Evolutionary conservation across 2,888 invertebrate species (phyloP), one percentile per base, ranked within the genome.

Genomic region (Prionchulus punctatus): DNA sequence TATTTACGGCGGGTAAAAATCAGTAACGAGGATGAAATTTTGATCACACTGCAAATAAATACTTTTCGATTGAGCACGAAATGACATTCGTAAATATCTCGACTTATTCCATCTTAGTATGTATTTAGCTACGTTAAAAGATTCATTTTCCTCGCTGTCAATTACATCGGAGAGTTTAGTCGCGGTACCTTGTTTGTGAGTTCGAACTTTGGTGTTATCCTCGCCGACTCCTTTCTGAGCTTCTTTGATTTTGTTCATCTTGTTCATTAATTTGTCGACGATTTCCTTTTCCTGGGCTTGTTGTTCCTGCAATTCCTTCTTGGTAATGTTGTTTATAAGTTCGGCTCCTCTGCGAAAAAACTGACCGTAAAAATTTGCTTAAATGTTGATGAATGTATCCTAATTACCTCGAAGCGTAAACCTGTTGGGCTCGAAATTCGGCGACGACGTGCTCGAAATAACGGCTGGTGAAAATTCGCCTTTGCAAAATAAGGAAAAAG

Each of bases 361-460:
- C 7, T 47, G 7, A 47, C 25, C 12, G 12, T 7, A 47, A 12
- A 15, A 7, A 15, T 47, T 47, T 47, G 4, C 25, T 21, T 15
- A 7, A 7, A 23, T 15, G 4, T 15, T 30, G 25, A 21, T 54
- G 21, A 55, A 23, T 30, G 59, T 58, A 60, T 25, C 21, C 36
- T 27, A 60, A 58, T 60, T 73, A 84, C 85, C 88, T 82, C 2
- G 92, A 92, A 1, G 94, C 90, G 36, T 98, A 78, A 60, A 89
- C 83, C 28, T 89, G 85, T 70, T 92, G 91, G 1, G 94, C 92
- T 74, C 89, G 86, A 51, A 91, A 85, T 71, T 96, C 96, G 69
- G 87, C 85, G 36, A 96, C 85, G 61, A 96, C 85, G 72, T 96
- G 87, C 70, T 90, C 86, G 78, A 99, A 99, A 75, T 96, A 94